Conservation (phyloP, 2,888 invertebrate species). For the Drosophila anomelani region DNA sequence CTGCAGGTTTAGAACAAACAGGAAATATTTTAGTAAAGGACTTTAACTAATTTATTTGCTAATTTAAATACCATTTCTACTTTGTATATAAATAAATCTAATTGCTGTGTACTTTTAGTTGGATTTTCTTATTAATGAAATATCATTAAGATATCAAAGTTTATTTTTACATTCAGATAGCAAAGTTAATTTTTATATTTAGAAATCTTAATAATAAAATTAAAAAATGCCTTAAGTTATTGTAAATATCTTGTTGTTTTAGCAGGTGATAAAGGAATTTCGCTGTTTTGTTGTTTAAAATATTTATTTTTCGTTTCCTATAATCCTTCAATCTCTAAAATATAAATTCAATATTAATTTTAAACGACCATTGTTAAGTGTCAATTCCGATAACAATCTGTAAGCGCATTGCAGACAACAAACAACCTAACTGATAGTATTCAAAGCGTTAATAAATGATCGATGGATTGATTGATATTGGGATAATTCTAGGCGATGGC, state of each 20-base stretch:
- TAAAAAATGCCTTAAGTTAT: neutral
- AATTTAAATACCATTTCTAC: neutral
- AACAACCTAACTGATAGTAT: conserved; percentile 8
- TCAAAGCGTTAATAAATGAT: conserved; percentile 24
- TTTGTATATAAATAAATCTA: neutral
- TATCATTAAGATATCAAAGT: no score
- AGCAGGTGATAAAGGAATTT: neutral
- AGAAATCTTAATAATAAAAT: neutral
- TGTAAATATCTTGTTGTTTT: neutral
- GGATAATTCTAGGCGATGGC: conserved; percentile 2
- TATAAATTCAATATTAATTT: neutral
- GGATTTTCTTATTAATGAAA: no score
- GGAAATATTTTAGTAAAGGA: neutral
- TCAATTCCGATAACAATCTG: conserved; percentile 7
- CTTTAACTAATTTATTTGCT: neutral
- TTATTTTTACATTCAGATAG: neutral
- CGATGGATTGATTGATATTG: conserved; percentile 19
- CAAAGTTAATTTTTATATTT: neutral
- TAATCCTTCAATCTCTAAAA: neutral
- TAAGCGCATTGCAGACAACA: conserved; percentile 8
- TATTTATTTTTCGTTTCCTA: neutral
- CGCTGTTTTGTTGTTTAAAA: neutral
- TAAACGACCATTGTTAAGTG: conserved; percentile 7
- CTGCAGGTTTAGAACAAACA: neutral
- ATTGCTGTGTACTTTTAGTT: no score